These are phyloP conservation scores for Gandaritis pyraliata DNA, from an alignment of 2,888 invertebrate species.

Conservation along the genomic window DNA sequence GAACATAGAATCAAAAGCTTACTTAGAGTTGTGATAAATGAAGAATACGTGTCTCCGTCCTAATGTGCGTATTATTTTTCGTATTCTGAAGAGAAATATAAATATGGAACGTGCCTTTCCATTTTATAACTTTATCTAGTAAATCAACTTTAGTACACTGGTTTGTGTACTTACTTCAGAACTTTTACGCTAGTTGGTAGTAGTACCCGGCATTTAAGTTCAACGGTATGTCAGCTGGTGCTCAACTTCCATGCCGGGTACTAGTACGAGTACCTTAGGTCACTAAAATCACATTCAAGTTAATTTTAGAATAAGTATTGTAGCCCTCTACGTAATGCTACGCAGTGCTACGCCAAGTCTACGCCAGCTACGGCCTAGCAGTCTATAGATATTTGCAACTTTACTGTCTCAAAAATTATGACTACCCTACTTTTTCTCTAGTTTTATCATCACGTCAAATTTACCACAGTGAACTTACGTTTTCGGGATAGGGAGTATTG, in stretches of 20 bases:
- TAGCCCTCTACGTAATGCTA: conserved; percentile 18
- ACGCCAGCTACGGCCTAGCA: background rate
- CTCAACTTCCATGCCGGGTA: background rate
- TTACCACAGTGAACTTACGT: too few species aligned
- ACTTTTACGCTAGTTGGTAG: too few species aligned
- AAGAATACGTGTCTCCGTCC: conserved; percentile 47
- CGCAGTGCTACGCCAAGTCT: background rate
- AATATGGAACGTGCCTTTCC: conserved; percentile 5
- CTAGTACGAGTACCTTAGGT: too few species aligned
- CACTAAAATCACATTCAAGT: too few species aligned
- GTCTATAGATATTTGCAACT: too few species aligned
- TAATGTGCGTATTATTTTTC: conserved; percentile 23
- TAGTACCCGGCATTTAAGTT: too few species aligned
- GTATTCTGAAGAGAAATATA: conserved; percentile 10
- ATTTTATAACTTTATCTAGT: background rate
- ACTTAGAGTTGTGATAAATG: conserved; percentile 64
- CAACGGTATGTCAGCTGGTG: background rate
- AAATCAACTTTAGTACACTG: background rate
- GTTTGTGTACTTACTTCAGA: background rate
- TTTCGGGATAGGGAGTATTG: too few species aligned
- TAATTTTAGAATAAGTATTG: background rate
- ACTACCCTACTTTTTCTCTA: too few species aligned
- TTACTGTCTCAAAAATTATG: too few species aligned
- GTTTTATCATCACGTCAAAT: too few species aligned
- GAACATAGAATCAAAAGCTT: conserved; percentile 74